These are phyloP conservation scores for Conus canariensis DNA, from an alignment of 2,888 invertebrate genomes.

Conservation along the genomic window DNA sequence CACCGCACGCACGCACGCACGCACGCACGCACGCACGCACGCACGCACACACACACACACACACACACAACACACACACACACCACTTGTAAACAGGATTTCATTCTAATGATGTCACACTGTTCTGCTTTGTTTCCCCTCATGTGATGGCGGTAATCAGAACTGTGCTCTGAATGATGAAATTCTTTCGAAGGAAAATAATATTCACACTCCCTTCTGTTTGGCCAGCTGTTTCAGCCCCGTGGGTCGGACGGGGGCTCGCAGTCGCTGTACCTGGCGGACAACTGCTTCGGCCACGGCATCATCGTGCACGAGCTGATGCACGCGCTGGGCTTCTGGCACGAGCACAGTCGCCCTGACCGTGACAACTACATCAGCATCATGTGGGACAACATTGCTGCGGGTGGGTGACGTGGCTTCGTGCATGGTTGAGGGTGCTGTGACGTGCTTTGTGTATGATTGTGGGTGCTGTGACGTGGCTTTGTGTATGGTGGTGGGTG, in stretches of 20 bases:
- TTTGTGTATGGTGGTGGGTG: neutral
- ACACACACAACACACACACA: too few species aligned
- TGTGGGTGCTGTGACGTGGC: neutral
- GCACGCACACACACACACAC: too few species aligned
- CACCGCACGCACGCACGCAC: too few species aligned
- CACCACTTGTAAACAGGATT: too few species aligned
- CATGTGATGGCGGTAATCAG: too few species aligned
- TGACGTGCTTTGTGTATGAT: neutral
- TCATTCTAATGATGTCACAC: too few species aligned
- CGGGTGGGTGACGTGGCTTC: slow-evolving; percentile 48
- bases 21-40: too few species aligned
- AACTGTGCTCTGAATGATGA: too few species aligned
- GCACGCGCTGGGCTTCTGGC: slow-evolving; percentile 76
- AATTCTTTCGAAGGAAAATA: too few species aligned
- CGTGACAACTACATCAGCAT: slow-evolving; percentile 78
- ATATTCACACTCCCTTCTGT: neutral
- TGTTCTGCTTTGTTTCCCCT: too few species aligned
- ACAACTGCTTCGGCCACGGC: slow-evolving; percentile 80
- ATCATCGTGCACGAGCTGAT: slow-evolving; percentile 81
- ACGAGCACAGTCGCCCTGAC: slow-evolving; percentile 76
- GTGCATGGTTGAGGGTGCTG: neutral
- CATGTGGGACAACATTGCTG: slow-evolving; percentile 60
- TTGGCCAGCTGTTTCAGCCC: slow-evolving; percentile 86
- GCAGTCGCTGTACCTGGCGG: slow-evolving; percentile 85
- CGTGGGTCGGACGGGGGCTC: slow-evolving; percentile 86